These are phyloP conservation scores for Acleris sparsana DNA, from an alignment of 2,888 invertebrate genomes.

Conservation along the genomic window DNA sequence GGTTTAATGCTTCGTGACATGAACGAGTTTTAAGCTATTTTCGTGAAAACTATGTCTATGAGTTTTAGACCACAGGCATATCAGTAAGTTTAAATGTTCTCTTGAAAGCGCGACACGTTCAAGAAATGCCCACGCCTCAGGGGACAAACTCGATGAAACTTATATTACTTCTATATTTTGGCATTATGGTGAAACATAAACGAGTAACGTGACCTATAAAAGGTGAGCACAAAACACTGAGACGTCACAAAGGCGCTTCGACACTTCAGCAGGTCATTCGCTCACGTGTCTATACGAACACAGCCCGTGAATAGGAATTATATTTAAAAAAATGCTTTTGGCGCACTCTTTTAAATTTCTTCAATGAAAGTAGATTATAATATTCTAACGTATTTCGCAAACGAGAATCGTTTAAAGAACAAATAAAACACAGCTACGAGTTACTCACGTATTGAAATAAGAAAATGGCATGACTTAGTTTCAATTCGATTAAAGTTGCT, in stretches of 20 bases:
- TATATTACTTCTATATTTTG: conserved; percentile 1
- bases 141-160: background rate
- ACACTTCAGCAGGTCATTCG: conserved; percentile 42
- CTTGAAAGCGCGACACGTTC: background rate
- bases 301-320: conserved; percentile 44
- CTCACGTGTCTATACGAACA: conserved; percentile 60
- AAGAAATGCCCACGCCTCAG: background rate
- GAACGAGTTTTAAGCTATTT: background rate
- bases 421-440: no score
- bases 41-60: background rate
- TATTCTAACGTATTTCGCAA: no score
- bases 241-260: conserved; percentile 56
- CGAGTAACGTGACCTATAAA: conserved; percentile 54
- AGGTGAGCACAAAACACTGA: conserved; percentile 48
- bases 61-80: background rate
- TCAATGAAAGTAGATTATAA: no score
- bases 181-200: conserved; percentile 59
- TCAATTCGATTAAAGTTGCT: no score
- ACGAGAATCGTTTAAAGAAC: no score
- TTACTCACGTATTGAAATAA: no score
- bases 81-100: no score
- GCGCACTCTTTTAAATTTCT: background rate
- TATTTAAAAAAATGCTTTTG: background rate
- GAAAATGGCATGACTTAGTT: no score
- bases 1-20: conserved; percentile 3